Percentiles rank a stretch among this genome's conserved stretches.
These are phyloP conservation scores for Pararge aegeria DNA, from an alignment of 1,140 invertebrate species.

Conservation along the genomic window DNA sequence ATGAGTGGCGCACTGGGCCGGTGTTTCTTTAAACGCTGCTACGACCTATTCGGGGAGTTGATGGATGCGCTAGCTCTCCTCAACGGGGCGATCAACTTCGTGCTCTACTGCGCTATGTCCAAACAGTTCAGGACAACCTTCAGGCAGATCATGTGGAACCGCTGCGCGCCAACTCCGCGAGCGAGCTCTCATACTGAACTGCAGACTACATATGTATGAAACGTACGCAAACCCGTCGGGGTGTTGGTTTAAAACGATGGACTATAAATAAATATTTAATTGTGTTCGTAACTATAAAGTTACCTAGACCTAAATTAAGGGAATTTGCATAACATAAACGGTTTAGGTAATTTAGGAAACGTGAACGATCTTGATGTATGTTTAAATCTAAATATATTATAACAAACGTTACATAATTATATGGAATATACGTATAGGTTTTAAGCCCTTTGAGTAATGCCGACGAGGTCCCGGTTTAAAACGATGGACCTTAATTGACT, in stretches of 20 bases:
- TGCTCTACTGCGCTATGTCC: slow-evolving; percentile 96
- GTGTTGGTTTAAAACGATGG: background rate
- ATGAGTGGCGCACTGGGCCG: slow-evolving; percentile 86
- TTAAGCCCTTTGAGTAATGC: no score
- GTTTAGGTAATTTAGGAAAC: no score
- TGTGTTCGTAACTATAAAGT: background rate
- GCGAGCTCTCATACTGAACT: slow-evolving; percentile 62
- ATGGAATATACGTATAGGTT: no score
- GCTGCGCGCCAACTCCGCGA: slow-evolving; percentile 43
- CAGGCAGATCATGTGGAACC: slow-evolving; percentile 56
- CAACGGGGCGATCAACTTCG: slow-evolving; percentile 96
- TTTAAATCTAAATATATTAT: no score
- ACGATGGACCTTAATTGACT: no score
- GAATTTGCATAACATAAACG: no score
- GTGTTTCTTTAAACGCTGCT: slow-evolving; percentile 87
- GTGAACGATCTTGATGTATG: no score
- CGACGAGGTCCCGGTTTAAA: no score
- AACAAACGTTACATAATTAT: no score
- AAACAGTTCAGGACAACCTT: slow-evolving; percentile 94
- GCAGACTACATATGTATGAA: slow-evolving; percentile 68
- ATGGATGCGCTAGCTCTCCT: slow-evolving; percentile 95
- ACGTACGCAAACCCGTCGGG: background rate
- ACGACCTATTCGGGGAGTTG: slow-evolving; percentile 90
- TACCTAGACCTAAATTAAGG: no score
- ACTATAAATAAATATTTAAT: background rate